Base-by-base conservation (phyloP, 2,888 invertebrate genomes). In the Nezara viridula region DNA sequence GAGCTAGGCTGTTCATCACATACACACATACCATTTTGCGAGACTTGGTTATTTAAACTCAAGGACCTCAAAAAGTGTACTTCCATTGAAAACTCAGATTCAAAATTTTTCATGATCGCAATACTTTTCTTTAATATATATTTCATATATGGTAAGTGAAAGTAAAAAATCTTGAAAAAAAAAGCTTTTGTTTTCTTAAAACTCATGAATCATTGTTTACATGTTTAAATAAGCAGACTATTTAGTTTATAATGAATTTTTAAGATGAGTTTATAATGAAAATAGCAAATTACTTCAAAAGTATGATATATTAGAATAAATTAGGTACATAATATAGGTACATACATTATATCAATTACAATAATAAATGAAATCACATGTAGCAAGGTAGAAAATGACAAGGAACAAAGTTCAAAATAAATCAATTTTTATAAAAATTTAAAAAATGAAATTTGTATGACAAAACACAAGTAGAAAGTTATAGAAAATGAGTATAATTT, bases 281-380 rank as follows among this genome's bases (percentile, higher is more conserved):
- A 81, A 81, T 81, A 16, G 2, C 81, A n/a, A 81, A n/a, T 40
- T 81, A 81, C 40, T 81, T 81, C 44, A 81, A 81, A 81, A 81
- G 81, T 81, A 81, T 81, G 44, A 47, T 81, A 81, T 81, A 81
- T 81, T 81, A 44, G 40, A 44, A 81, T 81, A 37, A 81, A 81
- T 81, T 44, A 81, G 81, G 44, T 81, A 73, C 66, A 66, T 32
- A 66, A 66, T 16, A 66, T 66, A 32, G n/a, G n/a, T 66, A 77
- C 60, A 60, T 60, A 60, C 16, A 60, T 60, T 47, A 81, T 77
- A 81, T 47, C 10, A 81, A 81, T 40, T 81, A 81, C 44, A 81
- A 47, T 44, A n/a, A 81, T 44, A 81, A 40, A 81, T 81, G 4
- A 81, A 81, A 81, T 81, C 81, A 81, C 81, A 81, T 44, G 14